phyloP scores from a whole-genome alignment of 1,140 invertebrate genomes.

The Zaprionus africanus region DNA sequence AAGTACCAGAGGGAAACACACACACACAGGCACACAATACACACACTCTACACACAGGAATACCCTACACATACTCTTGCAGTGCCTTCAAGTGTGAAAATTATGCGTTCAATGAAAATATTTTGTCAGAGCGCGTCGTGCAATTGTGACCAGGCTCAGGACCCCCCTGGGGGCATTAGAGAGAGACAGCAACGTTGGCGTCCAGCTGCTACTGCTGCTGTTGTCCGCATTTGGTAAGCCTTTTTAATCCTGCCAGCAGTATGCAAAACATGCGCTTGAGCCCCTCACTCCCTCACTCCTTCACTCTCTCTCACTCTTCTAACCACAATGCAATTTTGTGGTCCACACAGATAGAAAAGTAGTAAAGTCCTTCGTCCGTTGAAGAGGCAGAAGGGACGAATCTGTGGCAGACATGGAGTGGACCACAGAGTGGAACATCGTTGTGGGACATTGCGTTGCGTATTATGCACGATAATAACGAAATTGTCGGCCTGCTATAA shows the following conservation, averaged over 20 bases:
- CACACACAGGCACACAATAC: neutral
- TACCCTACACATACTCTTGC: neutral
- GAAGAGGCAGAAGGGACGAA: neutral
- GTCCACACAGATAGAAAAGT: constrained; percentile 37
- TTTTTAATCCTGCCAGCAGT: constrained; percentile 46
- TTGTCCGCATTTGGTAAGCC: constrained; percentile 25
- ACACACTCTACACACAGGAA: neutral
- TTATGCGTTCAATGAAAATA: constrained; percentile 63
- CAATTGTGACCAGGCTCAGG: neutral
- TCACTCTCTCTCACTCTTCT: neutral
- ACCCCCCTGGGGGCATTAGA: neutral
- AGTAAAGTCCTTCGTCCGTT: neutral
- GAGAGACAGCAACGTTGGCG: neutral
- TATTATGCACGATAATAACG: constrained; percentile 44
- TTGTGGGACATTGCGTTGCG: constrained; percentile 4
- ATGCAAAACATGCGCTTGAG: constrained; percentile 46
- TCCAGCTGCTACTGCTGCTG: constrained; percentile 24
- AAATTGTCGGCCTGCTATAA: constrained; percentile 45
- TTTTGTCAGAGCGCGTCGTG: constrained; percentile 32
- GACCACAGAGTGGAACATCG: neutral
- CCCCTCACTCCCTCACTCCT: neutral
- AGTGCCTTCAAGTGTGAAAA: constrained; percentile 50
- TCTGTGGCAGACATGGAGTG: constrained; percentile 26
- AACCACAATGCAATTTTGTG: constrained; percentile 64
- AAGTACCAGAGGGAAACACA: neutral